Evolutionary conservation across 2,113 vertebrate genomes (phyloP).

Genomic region (Apaloderma vittatum): DNA sequence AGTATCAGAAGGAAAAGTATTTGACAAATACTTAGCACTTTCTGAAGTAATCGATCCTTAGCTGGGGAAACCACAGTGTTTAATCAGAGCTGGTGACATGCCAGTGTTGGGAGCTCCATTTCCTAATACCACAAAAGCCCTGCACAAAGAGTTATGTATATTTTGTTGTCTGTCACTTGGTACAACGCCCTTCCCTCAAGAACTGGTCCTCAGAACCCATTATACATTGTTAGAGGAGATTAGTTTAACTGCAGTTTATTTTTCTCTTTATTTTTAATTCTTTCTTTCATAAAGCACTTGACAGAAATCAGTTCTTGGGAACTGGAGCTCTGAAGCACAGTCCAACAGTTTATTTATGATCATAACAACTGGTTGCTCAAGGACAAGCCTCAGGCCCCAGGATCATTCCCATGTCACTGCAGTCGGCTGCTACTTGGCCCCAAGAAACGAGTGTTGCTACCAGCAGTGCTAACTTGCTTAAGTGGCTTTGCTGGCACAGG

Average conservation of each 20-base stretch:
- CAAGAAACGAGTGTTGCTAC: background rate
- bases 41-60: background rate
- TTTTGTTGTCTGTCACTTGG: background rate
- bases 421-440: background rate
- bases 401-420: background rate
- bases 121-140: constrained; percentile 22
- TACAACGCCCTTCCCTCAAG: constrained; percentile 6
- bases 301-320: constrained; percentile 16
- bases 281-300: constrained; percentile 34
- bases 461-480: background rate
- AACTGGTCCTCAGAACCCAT: background rate
- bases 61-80: constrained; percentile 40
- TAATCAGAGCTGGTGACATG: background rate
- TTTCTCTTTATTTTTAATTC: background rate
- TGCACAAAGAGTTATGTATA: background rate
- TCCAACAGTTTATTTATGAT: constrained; percentile 15
- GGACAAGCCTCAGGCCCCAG: background rate
- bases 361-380: constrained; percentile 28
- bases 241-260: constrained; percentile 11
- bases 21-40: constrained; percentile 4
- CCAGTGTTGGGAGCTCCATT: background rate
- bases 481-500: background rate
- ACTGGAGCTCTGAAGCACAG: background rate
- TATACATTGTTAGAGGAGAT: constrained; percentile 26
- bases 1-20: background rate